Percentiles rank a stretch among this genome's conserved stretches.
Conservation (phyloP, 2,888 invertebrate species). For the Aelia acuminata region DNA sequence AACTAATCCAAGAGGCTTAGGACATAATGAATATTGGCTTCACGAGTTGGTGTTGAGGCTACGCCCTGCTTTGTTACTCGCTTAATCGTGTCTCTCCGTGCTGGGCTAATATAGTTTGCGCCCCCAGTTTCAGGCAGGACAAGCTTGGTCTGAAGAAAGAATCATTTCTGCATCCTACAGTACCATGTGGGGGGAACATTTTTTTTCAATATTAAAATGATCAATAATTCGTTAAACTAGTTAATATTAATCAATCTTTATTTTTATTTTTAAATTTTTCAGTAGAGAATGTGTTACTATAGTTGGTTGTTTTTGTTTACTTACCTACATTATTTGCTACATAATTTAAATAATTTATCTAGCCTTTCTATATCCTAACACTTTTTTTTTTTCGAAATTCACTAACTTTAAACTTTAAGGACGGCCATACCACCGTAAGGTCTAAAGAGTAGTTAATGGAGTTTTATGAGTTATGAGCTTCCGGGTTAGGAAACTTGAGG, state of each 20-base stretch:
- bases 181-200: neutral
- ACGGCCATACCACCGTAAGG: neutral
- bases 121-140: neutral
- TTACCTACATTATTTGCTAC: too few species aligned
- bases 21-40: conserved; percentile 39
- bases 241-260: too few species aligned
- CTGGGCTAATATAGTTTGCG: neutral
- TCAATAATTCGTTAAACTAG: too few species aligned
- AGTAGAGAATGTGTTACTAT: too few species aligned
- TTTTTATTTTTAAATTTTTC: too few species aligned
- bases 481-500: neutral
- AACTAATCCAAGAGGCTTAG: conserved; percentile 15
- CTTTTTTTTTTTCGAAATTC: neutral
- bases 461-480: conserved; percentile 3
- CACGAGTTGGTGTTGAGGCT: neutral
- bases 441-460: neutral
- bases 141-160: neutral
- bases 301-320: too few species aligned
- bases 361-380: too few species aligned
- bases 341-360: too few species aligned
- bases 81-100: neutral
- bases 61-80: neutral
- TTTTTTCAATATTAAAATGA: too few species aligned
- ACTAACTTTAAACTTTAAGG: neutral
- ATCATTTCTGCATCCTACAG: neutral